phyloP scores from a whole-genome alignment of 2,797 vertebrate species.

The Nyctalus aviator region DNA sequence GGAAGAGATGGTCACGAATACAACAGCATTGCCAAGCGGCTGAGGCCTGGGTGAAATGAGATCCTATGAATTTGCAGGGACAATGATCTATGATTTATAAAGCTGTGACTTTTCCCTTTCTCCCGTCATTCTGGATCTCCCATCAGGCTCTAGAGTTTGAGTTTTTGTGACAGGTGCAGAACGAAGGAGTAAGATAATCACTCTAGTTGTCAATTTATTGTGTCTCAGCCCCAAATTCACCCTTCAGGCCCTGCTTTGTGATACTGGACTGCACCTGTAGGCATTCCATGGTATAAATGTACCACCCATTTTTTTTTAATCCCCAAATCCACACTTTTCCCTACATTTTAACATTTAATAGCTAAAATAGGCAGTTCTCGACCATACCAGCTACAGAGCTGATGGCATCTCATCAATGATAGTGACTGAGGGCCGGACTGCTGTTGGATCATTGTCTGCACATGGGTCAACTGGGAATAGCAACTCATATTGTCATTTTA shows the following conservation, averaged over 20 bases:
- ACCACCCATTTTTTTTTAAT: too few relatives aligned
- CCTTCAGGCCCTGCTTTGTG: background rate
- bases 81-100: background rate
- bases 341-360: background rate
- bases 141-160: background rate
- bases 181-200: background rate
- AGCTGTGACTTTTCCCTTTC: background rate
- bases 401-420: background rate
- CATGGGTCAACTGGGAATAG: background rate
- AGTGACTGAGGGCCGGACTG: background rate
- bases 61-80: background rate
- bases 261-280: background rate
- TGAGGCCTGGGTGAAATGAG: background rate
- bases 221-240: background rate
- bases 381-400: background rate
- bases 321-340: background rate
- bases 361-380: background rate
- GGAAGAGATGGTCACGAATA: background rate
- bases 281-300: background rate
- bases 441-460: background rate
- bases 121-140: background rate
- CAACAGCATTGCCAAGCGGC: background rate
- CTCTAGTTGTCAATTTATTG: background rate
- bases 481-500: background rate
- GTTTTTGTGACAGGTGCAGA: background rate